Evolutionary conservation across 2,113 vertebrate species (phyloP), one percentile per base, ranked within the genome.

Genomic region (Collichthys lucidus): DNA sequence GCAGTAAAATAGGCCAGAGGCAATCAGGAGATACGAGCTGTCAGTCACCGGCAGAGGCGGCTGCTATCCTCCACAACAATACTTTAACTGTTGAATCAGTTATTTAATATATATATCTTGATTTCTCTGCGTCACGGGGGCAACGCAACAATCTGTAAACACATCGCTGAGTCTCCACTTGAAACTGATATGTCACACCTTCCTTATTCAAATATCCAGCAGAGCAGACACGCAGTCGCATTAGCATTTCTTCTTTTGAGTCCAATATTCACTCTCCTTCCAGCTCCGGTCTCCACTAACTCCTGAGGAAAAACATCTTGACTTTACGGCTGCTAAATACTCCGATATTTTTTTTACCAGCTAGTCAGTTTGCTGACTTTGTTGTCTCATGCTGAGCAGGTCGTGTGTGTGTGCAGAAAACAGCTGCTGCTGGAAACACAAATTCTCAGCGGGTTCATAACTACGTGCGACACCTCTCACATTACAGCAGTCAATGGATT

Each of bases 1-100:
- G 50, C 6, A 52, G 22, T 59, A 49, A 60, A 63, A 56, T 0
- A 55, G 22, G 72, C 52, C 24, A 35, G 50, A 82, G 50, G 60
- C 42, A 22, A 49, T 46, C 26, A n/a, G 9, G 60, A 49, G 47
- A 44, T 44, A 4, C 16, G 4, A 29, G 29, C 49, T 50, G 72
- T 60, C 79, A 68, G 22, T 72, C 64, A 35, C 44, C n/a, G 42
- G 40, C 40, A 29, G 24, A 47, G 22, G 57, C 44, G 17, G 29
- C 11, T 20, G 15, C 11, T 29, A 1, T 74, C 50, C 42, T 42
- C 15, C 24, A 47, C 15, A 3, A 3, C 19, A 9, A 83, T 63
- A 15, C 60, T 76, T 79, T 42, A 67, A 40, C 35, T 52, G 69
- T 67, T 55, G 19, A 31, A 29, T 80, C 20, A 65, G 44, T 22